Base-by-base conservation (phyloP, 2,888 invertebrate species). In the Dryadula phaetusa region DNA sequence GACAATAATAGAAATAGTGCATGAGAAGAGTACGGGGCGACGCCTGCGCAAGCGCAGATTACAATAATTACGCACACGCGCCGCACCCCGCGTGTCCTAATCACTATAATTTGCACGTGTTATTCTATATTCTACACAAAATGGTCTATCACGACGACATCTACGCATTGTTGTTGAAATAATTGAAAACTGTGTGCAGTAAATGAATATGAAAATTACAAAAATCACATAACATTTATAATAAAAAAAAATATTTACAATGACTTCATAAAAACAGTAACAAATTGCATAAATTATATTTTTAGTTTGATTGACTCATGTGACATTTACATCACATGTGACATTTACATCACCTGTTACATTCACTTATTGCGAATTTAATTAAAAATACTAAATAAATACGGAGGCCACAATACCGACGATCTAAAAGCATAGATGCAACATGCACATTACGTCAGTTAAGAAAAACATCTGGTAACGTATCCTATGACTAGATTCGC, bases 71-170 rank as follows among this genome's bases (percentile, higher is more conserved):
- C 83, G 83, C 73, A 80, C 90, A 87, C 90, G 86, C 88, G 90
- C 83, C 83, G 79, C 84, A 77, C 85, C 84, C 82, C 77, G 79
- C 80, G 76, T 76, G 77, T 80, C 79, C 80, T 91, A 92, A 92
- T 90, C 87, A 92, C 91, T 91, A 86, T 92, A 85, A 92, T 92
- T 92, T 92, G 86, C 88, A 79, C 87, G 83, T 89, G 90, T 90
- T 90, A 89, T 88, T 89, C 87, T 89, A 86, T 88, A 86, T 86
- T 82, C 86, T 83, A 85, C 85, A 86, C 88, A 89, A 86, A 81
- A 83, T 81, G 79, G 82, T 77, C 80, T 88, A 87, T 88, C 85
- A 82, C 66, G 74, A 79, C 82, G 83, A 88, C 86, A 88, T 86
- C 85, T 79, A 77, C 72, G 74, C 74, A 69, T 75, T 75, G 74